Evolutionary conservation across 2,797 vertebrate genomes (phyloP).

Genomic region (Dipus sagitta): DNA sequence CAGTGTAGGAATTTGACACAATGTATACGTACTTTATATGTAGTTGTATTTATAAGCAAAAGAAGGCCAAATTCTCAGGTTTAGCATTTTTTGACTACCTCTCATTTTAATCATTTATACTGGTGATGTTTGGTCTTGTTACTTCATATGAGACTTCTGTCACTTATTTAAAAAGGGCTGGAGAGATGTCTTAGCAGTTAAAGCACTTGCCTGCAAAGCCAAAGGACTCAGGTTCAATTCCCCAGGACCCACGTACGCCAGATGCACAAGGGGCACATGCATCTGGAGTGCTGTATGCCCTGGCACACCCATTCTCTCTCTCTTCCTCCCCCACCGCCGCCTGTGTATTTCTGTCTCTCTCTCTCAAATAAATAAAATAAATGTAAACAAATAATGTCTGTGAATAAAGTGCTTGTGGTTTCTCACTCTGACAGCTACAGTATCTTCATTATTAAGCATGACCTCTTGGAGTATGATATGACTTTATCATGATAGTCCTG

Average conservation of each 20-base stretch:
- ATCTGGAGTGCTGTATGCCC: too few species aligned
- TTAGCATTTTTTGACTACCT: not conserved
- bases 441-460: conserved; percentile 25
- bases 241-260: too few species aligned
- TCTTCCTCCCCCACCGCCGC: not conserved
- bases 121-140: not conserved
- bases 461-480: not conserved
- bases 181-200: too few species aligned
- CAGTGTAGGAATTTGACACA: not conserved
- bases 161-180: not conserved
- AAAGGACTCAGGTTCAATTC: too few species aligned
- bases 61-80: not conserved
- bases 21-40: not conserved
- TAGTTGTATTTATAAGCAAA: not conserved
- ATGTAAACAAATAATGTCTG: not conserved
- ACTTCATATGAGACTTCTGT: not conserved
- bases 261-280: too few species aligned
- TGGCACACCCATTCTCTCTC: too few species aligned
- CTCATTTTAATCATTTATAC: not conserved
- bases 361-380: too few species aligned
- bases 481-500: not conserved
- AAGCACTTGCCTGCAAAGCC: too few species aligned
- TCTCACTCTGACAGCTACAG: not conserved
- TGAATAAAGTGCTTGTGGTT: not conserved
- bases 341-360: too few species aligned